Evolutionary conservation across 2,797 vertebrate genomes (phyloP), one percentile per base, ranked within the genome.

Genomic region (Toxotes lorentzi): DNA sequence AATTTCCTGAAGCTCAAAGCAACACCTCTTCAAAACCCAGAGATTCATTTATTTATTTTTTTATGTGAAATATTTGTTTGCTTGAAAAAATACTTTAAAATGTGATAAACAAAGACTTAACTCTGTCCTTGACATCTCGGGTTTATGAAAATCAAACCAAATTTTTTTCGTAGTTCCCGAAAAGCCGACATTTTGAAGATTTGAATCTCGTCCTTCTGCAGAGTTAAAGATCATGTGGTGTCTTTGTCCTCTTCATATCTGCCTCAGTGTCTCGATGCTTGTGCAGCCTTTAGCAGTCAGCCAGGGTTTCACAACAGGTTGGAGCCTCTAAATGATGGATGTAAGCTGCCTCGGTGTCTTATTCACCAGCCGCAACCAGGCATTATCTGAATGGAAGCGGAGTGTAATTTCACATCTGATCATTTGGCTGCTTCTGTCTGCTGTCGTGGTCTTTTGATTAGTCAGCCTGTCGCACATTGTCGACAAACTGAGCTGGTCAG

Each of bases 271-370:
- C 21, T 30, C 60, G 56, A 50, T 11, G 0, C 61, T 19, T 13
- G 50, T 50, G 10, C 24, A 7, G 43, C 32, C 32, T 47, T 50
- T 13, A 65, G 4, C 1, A 41, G 1, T 77, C 70, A n/a, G 34
- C 0, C 35, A 75, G 56, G 63, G 59, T 67, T 78, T 73, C 17
- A 21, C 48, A 63, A 14, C 71, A 66, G 32, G 32, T 47, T 59
- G 56, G 54, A 78, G 70, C 75, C 78, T 77, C 60, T 74, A 60
- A 82, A 82, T 88, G 83, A 88, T 57, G 66, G 69, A 78, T 73
- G 83, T 50, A 34, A 14, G 47, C 62, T 27, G 59, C 32, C 68
- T 83, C 35, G 0, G 41, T 3, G 65, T 83, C 77, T 63, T 34
- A 58, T 34, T 69, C 40, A 3, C 40, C 43, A 19, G 70, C 4